These are phyloP conservation scores for Xenopus laevis DNA, from an alignment of 2,113 vertebrate species.

Conservation along the genomic window DNA sequence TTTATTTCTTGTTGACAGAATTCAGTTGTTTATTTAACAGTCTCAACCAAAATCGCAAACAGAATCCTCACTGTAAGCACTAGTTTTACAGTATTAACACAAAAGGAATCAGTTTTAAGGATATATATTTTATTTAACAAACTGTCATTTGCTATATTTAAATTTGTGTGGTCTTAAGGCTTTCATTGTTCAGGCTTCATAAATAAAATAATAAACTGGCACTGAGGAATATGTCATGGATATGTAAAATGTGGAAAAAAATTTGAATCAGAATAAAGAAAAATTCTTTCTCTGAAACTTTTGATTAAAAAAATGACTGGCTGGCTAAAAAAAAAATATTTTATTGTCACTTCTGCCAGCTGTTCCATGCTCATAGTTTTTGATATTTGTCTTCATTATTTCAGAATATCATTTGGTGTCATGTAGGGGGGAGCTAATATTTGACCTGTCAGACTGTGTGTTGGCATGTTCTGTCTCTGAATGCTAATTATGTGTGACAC, in stretches of 20 bases:
- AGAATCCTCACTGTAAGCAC: no score
- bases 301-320: neutral
- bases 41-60: no score
- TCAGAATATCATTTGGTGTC: neutral
- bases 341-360: neutral
- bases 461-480: neutral
- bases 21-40: no score
- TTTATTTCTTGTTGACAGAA: no score
- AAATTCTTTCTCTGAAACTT: neutral
- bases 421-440: slow-evolving; percentile 4
- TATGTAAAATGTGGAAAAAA: neutral
- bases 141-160: no score
- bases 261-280: neutral
- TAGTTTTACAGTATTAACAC: no score
- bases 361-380: neutral
- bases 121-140: no score
- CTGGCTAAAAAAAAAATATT: neutral
- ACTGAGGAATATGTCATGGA: no score
- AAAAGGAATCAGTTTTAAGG: no score
- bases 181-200: no score
- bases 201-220: no score
- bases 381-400: slow-evolving; percentile 13
- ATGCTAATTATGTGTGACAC: neutral
- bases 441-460: slow-evolving; percentile 1
- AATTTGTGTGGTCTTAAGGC: no score